These are phyloP conservation scores for Drosophila ambigua DNA, from an alignment of 1,140 invertebrate genomes.

Conservation along the genomic window DNA sequence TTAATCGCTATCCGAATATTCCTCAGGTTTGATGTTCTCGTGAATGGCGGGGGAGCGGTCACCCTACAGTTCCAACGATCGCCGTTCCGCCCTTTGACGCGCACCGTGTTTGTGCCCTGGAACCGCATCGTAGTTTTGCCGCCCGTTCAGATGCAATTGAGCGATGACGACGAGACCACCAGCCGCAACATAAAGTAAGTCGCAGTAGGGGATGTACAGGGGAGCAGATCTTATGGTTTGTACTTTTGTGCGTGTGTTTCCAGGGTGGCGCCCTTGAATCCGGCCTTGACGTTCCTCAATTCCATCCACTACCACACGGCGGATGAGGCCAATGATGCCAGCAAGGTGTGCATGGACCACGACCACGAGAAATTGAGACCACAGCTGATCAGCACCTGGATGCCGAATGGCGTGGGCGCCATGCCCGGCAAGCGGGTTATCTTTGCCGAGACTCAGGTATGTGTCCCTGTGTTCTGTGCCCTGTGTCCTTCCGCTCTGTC, in stretches of 20 bases:
- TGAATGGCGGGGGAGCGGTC: constrained; percentile 99
- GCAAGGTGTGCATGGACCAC: constrained; percentile 91
- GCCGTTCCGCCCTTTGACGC: constrained; percentile 93
- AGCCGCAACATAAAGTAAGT: constrained; percentile 85
- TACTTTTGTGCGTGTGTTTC: background rate
- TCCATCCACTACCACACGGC: constrained; percentile 86
- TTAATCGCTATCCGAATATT: background rate
- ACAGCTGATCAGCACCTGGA: constrained; percentile 93
- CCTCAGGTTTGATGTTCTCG: constrained; percentile 97
- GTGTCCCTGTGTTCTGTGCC: constrained; percentile 12
- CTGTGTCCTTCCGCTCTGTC: background rate
- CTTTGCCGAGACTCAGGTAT: constrained; percentile 94
- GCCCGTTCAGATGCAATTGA: constrained; percentile 93
- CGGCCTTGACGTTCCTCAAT: constrained; percentile 86
- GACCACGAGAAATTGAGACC: constrained; percentile 92
- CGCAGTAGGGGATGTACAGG: background rate
- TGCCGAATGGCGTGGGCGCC: constrained; percentile 92
- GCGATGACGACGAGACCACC: constrained; percentile 88
- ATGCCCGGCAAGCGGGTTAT: constrained; percentile 91
- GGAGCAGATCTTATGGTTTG: background rate
- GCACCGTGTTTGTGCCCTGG: constrained; percentile 96
- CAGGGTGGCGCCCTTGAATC: constrained; percentile 83
- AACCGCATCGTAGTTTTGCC: constrained; percentile 97
- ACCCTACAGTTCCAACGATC: constrained; percentile 97
- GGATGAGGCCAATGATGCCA: constrained; percentile 83